A percentile compares a stretch with the other conserved stretches of the same genome.
phyloP scores from a whole-genome alignment of 2,888 invertebrate species.

The Stictocephala bisonia region DNA sequence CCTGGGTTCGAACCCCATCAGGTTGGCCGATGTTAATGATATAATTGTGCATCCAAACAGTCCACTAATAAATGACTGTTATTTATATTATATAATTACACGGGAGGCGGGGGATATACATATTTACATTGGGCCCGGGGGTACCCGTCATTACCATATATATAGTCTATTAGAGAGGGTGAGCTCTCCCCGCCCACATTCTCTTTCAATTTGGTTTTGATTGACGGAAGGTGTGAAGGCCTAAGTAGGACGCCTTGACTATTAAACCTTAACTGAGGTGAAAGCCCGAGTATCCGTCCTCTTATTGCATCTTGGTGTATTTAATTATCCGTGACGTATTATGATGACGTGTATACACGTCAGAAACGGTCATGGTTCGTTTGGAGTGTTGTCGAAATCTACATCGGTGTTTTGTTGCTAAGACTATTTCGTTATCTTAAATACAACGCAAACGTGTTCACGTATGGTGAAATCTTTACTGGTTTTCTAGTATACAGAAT shows the following conservation, averaged over 20 bases:
- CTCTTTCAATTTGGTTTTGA: conserved; percentile 5
- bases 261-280: background rate
- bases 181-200: background rate
- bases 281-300: too few species aligned
- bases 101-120: conserved; percentile 29
- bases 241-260: background rate
- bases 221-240: conserved; percentile 22
- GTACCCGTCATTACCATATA: conserved; percentile 45
- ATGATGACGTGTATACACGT: too few species aligned
- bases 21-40: conserved; percentile 35
- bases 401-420: too few species aligned
- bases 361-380: too few species aligned
- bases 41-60: conserved; percentile 36
- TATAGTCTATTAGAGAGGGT: conserved; percentile 53
- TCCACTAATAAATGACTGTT: conserved; percentile 41
- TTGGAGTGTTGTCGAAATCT: too few species aligned
- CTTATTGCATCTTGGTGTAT: too few species aligned
- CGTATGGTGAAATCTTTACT: too few species aligned
- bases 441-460: too few species aligned
- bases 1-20: too few species aligned
- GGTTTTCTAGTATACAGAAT: too few species aligned
- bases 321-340: too few species aligned
- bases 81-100: conserved; percentile 41
- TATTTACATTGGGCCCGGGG: conserved; percentile 37
- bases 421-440: too few species aligned